Base-by-base conservation (phyloP, 1,140 invertebrate genomes). In the Carcinoscorpius rotundicauda region DNA sequence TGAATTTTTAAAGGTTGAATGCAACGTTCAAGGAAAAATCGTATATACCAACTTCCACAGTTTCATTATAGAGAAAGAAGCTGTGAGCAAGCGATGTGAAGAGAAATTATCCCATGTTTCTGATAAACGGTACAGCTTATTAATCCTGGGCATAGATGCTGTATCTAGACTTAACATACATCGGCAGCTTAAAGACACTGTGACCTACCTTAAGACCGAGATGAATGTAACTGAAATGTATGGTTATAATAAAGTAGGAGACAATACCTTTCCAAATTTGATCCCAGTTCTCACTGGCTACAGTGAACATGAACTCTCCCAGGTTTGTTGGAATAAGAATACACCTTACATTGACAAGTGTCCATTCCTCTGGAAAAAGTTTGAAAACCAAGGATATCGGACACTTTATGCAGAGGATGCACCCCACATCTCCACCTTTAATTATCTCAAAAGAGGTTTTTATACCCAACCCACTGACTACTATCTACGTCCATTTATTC, bases 391-490 rank as follows among this genome's bases (percentile, higher is more conserved):
- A 56, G 68, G 68, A 4, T 66, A 69, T 57, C 81, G 84, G 0
- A 94, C 92, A 0, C 84, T 84, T 3, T 88, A 87, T 64, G 86
- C 82, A 0, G 91, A 94, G 79, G 91, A 96, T 74, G 79, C 81
- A 5, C 82, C 84, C 0, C 75, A 78, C 49, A 85, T 92, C 49
- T 85, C 85, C 3, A 86, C 87, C 0, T 94, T 93, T 70, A 92
- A 92, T 75, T 93, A 88, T 73, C 72, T 83, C 4, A 89, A 87
- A 73, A 77, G 79, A 56, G 91, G 91, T 2, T 95, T 95, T 74
- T 76, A 81, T 6, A 78, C 84, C 49, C 83, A 83, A 49, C 90
- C 92, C 0, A 88, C 87, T 0, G 88, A 93, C 74, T 92, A 89
- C 72, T 93, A 91, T 70, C 78, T 87, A 52, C 78, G 87, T 56